These are phyloP conservation scores for Chaenodraco wilsoni DNA, from an alignment of 2,797 vertebrate species.

Conservation along the genomic window DNA sequence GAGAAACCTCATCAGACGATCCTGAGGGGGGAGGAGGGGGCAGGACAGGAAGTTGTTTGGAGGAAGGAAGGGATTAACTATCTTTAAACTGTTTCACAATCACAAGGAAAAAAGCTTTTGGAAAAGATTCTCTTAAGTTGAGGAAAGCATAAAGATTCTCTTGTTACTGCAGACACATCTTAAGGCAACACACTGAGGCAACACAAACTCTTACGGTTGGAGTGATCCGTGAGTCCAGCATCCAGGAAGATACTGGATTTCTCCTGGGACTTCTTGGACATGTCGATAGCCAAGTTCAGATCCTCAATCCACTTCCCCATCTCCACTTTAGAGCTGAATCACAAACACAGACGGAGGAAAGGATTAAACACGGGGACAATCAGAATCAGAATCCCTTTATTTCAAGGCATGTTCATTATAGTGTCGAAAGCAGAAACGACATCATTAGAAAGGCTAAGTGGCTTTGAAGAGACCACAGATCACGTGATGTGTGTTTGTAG, in stretches of 20 bases:
- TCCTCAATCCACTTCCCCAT: slow-evolving; percentile 98
- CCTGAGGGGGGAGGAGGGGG: slow-evolving; percentile 77
- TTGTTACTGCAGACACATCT: no score
- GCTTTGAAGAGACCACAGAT: no score
- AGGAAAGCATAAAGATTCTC: not conserved
- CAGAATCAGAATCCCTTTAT: no score
- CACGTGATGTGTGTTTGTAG: not conserved
- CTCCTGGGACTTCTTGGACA: slow-evolving; percentile 87
- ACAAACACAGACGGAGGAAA: slow-evolving; percentile 2
- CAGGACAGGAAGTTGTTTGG: slow-evolving; percentile 47
- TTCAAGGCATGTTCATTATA: not conserved
- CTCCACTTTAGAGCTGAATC: slow-evolving; percentile 89
- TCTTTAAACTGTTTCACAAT: not conserved
- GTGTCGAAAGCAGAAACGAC: not conserved
- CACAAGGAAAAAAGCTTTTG: not conserved
- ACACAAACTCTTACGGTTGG: slow-evolving; percentile 86
- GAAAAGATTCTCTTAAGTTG: not conserved
- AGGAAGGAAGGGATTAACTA: slow-evolving; percentile 45
- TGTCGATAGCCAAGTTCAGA: slow-evolving; percentile 90
- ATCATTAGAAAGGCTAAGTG: not conserved
- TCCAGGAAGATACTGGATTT: slow-evolving; percentile 83
- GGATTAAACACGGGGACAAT: not conserved
- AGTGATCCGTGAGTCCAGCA: slow-evolving; percentile 72
- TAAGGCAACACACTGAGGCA: not conserved
- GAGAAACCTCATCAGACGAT: slow-evolving; percentile 88